Conservation (phyloP, 1,140 invertebrate genomes). For the Drosophila carrolli region DNA sequence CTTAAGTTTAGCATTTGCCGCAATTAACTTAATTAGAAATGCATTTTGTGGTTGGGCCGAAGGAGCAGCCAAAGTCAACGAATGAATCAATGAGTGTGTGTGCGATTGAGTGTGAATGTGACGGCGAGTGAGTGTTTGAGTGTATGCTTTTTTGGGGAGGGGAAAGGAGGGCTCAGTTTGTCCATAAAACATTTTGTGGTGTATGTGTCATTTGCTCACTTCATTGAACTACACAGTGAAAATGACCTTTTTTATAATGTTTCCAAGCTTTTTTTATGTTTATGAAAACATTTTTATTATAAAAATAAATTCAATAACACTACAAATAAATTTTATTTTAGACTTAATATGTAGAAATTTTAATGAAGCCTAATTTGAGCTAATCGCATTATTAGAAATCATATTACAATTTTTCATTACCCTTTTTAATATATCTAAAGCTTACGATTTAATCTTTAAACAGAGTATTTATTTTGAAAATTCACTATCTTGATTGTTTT, state of each 20-base stretch:
- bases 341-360: too few relatives aligned
- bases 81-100: slow-evolving; percentile 32
- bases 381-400: too few relatives aligned
- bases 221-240: slow-evolving; percentile 12
- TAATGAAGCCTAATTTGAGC: too few relatives aligned
- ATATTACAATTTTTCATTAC: too few relatives aligned
- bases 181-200: slow-evolving; percentile 32
- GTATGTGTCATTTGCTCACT: slow-evolving; percentile 23
- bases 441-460: too few relatives aligned
- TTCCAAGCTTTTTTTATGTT: too few relatives aligned
- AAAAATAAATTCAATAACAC: too few relatives aligned
- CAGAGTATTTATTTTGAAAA: too few relatives aligned
- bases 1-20: slow-evolving; percentile 82
- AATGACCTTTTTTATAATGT: not conserved
- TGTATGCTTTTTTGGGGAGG: not conserved
- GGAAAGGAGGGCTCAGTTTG: not conserved
- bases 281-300: too few relatives aligned
- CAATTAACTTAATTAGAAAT: slow-evolving; percentile 83
- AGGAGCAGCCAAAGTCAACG: slow-evolving; percentile 53
- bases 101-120: slow-evolving; percentile 25
- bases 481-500: too few relatives aligned
- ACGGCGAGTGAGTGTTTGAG: slow-evolving; percentile 12
- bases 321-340: too few relatives aligned
- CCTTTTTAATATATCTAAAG: too few relatives aligned
- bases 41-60: slow-evolving; percentile 62